Percentiles rank a stretch among this genome's conserved stretches.
Evolutionary conservation across 1,140 invertebrate genomes (phyloP).

Genomic region (Oryctes rhinoceros): DNA sequence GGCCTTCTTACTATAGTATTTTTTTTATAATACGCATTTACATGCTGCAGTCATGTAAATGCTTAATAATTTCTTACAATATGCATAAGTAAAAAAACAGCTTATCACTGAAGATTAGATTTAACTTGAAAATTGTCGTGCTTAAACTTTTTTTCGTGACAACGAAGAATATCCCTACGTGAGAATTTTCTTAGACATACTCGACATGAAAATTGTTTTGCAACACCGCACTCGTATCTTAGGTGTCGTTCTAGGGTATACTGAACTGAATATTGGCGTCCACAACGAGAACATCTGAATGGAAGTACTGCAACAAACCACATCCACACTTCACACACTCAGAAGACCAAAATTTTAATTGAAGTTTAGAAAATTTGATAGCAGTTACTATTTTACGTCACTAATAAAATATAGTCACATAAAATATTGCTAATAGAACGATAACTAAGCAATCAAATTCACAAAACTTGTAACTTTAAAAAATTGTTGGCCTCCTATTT

Average conservation of each 20-base stretch:
- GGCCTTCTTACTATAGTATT: slow-evolving; percentile 43
- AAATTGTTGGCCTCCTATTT: slow-evolving; percentile 51
- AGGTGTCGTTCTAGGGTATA: slow-evolving; percentile 62
- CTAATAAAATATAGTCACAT: slow-evolving; percentile 12
- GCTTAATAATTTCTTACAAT: too few relatives aligned
- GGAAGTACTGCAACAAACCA: slow-evolving; percentile 54
- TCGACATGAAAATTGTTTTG: slow-evolving; percentile 42
- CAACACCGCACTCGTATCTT: slow-evolving; percentile 52
- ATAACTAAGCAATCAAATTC: slow-evolving; percentile 24
- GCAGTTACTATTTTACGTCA: slow-evolving; percentile 33
- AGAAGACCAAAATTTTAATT: slow-evolving; percentile 23
- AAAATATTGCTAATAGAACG: slow-evolving; percentile 23
- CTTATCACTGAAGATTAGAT: slow-evolving; percentile 10
- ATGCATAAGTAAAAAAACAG: background rate
- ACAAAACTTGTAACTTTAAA: slow-evolving; percentile 5
- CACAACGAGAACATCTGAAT: slow-evolving; percentile 60
- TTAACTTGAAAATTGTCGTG: slow-evolving; percentile 42
- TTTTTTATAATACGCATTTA: slow-evolving; percentile 8
- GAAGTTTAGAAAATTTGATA: slow-evolving; percentile 41
- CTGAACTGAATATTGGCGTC: slow-evolving; percentile 60
- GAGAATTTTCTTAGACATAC: slow-evolving; percentile 48
- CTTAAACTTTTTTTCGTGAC: slow-evolving; percentile 48
- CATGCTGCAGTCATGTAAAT: slow-evolving; percentile 38
- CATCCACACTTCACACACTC: slow-evolving; percentile 43
- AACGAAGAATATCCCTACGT: slow-evolving; percentile 47